Evolutionary conservation across 2,797 vertebrate genomes (phyloP), one percentile per base, ranked within the genome.

Genomic region (Sebastes paucispinis): DNA sequence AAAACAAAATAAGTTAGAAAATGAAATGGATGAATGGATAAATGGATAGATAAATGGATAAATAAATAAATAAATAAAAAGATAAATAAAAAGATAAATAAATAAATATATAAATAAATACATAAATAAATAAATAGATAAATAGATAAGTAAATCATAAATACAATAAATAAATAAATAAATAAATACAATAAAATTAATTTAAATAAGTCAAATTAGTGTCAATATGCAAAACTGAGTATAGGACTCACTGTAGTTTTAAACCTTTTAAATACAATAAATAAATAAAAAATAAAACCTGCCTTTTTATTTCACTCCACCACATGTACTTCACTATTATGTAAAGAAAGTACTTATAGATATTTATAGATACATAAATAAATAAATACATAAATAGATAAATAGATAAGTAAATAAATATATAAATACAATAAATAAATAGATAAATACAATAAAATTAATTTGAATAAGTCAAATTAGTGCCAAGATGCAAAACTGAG

Each of bases 241-340:
- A 20, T 50, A 20, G 16, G 47, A 20, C 47, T 18, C 47, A 50
- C 39, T 16, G 13, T 43, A 43, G 39, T 8, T 50, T 50, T 50
- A 50, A 50, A 50, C 16, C 16, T 50, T 18, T 50, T 20, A 50
- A 50, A 50, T 50, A 43, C 5, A 43, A 43, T 43, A 43, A 43
- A 43, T 16, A 16, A 43, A 43, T 43, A 16, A 16, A 43, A 50
- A 8, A 50, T 50, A 39, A 39, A 16, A 57, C 47, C 64, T 3
- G 75, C 76, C 73, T 70, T 16, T 90, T 88, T 60, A 57, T 63
- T 75, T 74, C 27, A 47, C 50, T 77, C 69, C 47, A 14, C 8
- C 22, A 31, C 73, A 32, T 62, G 39, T 0, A n/a, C 32, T 22
- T 52, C 32, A 31, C 52, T 55, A 1, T 31, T 36, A 50, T 14